Percentiles rank a stretch among this genome's conserved stretches.
phyloP scores from a whole-genome alignment of 2,113 vertebrate species.

The Cryptoleucopteryx plumbea region DNA sequence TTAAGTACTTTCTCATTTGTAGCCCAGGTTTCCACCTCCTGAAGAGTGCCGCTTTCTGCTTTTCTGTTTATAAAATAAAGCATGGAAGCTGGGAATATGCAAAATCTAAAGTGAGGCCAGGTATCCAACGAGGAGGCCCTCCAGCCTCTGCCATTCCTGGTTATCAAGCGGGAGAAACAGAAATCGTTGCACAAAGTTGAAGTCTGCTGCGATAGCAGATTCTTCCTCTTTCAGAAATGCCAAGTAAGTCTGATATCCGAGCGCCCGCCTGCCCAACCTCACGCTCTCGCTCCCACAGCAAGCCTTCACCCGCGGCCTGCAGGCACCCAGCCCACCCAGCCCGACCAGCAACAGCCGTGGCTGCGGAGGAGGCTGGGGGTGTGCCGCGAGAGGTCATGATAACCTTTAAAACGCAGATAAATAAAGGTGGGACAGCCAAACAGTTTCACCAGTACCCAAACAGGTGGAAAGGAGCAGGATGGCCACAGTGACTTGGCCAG shows the following conservation, averaged over 20 bases:
- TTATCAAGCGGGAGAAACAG: neutral
- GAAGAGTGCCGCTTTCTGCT: neutral
- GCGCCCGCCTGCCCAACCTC: accelerated
- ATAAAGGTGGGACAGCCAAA: neutral
- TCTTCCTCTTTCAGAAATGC: neutral
- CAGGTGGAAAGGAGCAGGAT: neutral
- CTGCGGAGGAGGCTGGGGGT: neutral
- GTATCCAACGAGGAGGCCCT: neutral
- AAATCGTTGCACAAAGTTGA: neutral
- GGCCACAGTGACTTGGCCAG: neutral
- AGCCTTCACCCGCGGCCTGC: neutral
- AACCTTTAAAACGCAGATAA: neutral
- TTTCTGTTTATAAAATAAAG: neutral
- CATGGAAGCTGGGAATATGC: neutral
- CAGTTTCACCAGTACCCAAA: neutral
- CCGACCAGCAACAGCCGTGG: accelerated
- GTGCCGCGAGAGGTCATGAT: accelerated
- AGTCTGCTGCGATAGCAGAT: neutral
- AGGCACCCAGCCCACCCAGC: neutral
- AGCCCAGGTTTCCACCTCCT: neutral
- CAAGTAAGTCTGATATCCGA: neutral
- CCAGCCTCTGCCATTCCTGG: neutral
- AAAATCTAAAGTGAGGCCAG: neutral
- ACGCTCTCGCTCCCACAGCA: accelerated
- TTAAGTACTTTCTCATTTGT: neutral